These are phyloP conservation scores for Drosophila cyrtoloma DNA, from an alignment of 2,888 invertebrate species.

Conservation along the genomic window DNA sequence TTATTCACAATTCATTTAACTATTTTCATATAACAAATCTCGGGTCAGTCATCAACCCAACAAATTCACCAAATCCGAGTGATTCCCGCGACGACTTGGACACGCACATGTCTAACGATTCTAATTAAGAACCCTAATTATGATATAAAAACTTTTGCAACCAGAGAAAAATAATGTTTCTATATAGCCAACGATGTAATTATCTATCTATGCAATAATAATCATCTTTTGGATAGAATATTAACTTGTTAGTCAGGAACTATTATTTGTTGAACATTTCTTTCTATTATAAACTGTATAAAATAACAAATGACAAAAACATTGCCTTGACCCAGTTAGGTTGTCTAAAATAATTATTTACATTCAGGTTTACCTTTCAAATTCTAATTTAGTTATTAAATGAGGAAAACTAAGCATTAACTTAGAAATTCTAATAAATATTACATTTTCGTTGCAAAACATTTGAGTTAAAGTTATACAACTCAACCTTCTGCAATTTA, in stretches of 20 bases:
- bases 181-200: background rate
- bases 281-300: background rate
- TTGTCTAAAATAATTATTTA: background rate
- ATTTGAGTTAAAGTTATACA: constrained; percentile 1
- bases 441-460: background rate
- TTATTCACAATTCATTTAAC: background rate
- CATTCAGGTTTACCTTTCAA: background rate
- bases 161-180: background rate
- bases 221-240: background rate
- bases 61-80: constrained; percentile 31
- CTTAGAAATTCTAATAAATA: background rate
- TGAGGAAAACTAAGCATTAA: background rate
- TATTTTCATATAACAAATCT: constrained; percentile 6
- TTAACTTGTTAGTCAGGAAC: background rate
- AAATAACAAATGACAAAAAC: background rate
- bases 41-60: constrained; percentile 19
- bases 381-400: background rate
- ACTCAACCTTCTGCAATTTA: background rate
- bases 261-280: background rate
- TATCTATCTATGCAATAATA: background rate
- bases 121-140: background rate
- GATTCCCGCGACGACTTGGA: constrained; percentile 27
- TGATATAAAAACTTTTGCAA: background rate
- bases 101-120: background rate
- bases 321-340: background rate